These are phyloP conservation scores for Erpobdella octoculata DNA, from an alignment of 2,888 invertebrate species.

Conservation along the genomic window DNA sequence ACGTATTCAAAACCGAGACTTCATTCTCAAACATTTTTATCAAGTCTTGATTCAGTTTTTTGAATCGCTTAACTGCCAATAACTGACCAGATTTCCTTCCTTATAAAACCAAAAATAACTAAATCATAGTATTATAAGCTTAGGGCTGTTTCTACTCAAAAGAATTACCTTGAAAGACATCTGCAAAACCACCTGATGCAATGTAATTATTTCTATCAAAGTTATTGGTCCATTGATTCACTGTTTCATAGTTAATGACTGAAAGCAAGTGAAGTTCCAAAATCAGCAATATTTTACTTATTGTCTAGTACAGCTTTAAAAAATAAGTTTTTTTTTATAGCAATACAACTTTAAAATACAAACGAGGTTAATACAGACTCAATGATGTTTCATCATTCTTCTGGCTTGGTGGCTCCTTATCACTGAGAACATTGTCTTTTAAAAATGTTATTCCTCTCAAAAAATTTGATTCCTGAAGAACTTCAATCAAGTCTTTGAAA, in stretches of 20 bases:
- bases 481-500: conserved; percentile 21
- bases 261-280: neutral
- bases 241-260: neutral
- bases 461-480: conserved; percentile 19
- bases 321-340: neutral
- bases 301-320: neutral
- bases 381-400: neutral
- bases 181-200: conserved; percentile 24
- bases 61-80: conserved; percentile 18
- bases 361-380: neutral
- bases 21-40: conserved; percentile 6
- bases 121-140: neutral
- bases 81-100: neutral
- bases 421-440: neutral
- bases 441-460: conserved; percentile 20
- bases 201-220: conserved; percentile 18
- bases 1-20: neutral
- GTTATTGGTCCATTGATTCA: conserved; percentile 17
- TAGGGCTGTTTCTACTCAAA: neutral
- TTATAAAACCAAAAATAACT: neutral
- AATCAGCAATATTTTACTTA: neutral
- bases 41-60: neutral
- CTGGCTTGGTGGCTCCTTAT: too few species aligned
- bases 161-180: conserved; percentile 22
- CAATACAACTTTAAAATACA: neutral